Evolutionary conservation across 2,888 invertebrate species (phyloP).

Genomic region (Heterodera filipjevi): DNA sequence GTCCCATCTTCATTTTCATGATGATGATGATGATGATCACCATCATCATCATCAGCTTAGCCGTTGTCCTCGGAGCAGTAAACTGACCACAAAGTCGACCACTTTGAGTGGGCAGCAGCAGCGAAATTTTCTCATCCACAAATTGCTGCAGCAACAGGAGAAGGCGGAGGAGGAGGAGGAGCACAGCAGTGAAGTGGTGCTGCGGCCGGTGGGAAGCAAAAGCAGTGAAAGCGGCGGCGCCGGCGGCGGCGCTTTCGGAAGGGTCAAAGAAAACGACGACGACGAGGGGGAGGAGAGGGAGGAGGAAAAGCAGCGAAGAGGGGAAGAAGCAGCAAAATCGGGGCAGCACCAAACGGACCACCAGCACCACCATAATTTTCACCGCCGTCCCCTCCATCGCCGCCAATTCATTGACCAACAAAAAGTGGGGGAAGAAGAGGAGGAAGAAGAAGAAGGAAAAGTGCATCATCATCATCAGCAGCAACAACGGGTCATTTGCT

Average conservation of each 20-base stretch:
- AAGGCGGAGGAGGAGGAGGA: neutral
- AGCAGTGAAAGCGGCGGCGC: neutral
- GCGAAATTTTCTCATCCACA: constrained; percentile 20
- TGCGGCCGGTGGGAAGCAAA: neutral
- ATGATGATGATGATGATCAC: no score
- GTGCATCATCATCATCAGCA: neutral
- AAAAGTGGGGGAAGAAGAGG: neutral
- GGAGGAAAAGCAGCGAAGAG: neutral
- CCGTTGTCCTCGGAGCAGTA: neutral
- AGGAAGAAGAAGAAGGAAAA: neutral
- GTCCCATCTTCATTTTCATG: no score
- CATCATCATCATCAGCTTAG: neutral
- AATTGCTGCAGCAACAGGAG: neutral
- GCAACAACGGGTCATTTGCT: neutral
- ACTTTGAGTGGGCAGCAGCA: neutral
- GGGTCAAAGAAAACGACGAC: neutral
- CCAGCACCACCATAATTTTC: no score
- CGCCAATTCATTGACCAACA: neutral
- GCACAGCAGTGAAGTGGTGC: neutral
- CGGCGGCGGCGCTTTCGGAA: neutral
- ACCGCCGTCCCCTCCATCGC: no score
- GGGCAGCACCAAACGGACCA: neutral
- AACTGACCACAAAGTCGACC: neutral
- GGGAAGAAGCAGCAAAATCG: neutral
- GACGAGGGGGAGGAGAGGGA: neutral